Evolutionary conservation across 2,113 vertebrate species (phyloP), one percentile per base, ranked within the genome.

Genomic region (Athene cunicularia): DNA sequence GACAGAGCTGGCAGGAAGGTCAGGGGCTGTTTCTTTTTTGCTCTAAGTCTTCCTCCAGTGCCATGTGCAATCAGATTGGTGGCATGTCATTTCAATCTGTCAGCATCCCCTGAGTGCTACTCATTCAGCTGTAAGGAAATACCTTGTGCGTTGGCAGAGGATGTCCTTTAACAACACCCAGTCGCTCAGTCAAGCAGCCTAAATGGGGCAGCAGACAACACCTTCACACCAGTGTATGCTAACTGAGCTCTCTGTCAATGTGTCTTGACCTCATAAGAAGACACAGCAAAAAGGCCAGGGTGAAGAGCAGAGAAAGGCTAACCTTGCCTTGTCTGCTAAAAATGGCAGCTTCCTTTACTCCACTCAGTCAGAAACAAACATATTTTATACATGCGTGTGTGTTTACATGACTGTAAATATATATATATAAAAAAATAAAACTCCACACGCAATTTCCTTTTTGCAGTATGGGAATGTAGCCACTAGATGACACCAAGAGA

Each of bases 401-500:
- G 39, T 55, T 26, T 10, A 5, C 5, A 1, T 37, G 16, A 52
- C 9, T 92, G 72, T 86, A 58, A 33, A 21, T 35, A 50, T 76
- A 88, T 33, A 73, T 56, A 77, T 55, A 70, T 50, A 87, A 76
- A 87, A 76, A 68, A 66, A 68, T 52, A 97, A 88, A 88, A 70
- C 33, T 72, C 43, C 56, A 52, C 52, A 83, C 73, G 74, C 30
- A 33, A 52, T 90, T 95, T 92, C 43, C 74, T 94, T 96, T 98
- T 97, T 99, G 99, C 98, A 99, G 98, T 99, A 98, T 97, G 97
- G 97, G 97, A 97, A 94, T 97, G 74, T 93, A 98, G 88, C 99
- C 99, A 99, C 99, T 99, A 99, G 99, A 99, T 99, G 99, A 99
- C 99, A 99, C 99, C 98, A 98, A 98, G 98, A 99, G 98, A 99